These are phyloP conservation scores for Coendou prehensilis DNA, from an alignment of 2,797 vertebrate species.

Conservation along the genomic window DNA sequence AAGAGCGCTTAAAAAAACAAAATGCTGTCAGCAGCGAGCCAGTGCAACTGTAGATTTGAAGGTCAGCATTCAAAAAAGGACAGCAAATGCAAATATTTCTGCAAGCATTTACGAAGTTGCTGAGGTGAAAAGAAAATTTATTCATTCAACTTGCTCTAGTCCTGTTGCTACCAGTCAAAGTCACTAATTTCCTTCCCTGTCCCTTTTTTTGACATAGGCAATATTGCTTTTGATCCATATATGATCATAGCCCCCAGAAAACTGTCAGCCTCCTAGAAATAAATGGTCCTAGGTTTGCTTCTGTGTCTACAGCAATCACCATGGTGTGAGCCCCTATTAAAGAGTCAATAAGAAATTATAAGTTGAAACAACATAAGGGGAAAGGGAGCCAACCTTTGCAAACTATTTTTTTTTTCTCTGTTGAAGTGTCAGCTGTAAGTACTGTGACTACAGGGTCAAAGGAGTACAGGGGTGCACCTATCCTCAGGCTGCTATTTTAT, in stretches of 20 bases:
- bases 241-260: background rate
- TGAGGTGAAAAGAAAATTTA: conserved; percentile 40
- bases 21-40: conserved; percentile 66
- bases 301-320: background rate
- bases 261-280: conserved; percentile 12
- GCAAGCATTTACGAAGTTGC: conserved; percentile 72
- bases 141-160: conserved; percentile 45
- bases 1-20: conserved; percentile 75
- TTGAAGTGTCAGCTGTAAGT: background rate
- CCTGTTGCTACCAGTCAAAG: conserved; percentile 44
- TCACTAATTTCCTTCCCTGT: conserved; percentile 52
- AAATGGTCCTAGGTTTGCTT: background rate
- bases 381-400: conserved; percentile 2
- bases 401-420: fast-evolving
- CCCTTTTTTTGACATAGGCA: conserved; percentile 58
- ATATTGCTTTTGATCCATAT: conserved; percentile 50
- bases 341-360: conserved; percentile 36
- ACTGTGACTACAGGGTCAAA: background rate
- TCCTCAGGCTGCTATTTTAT: background rate
- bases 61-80: conserved; percentile 74
- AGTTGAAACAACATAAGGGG: background rate
- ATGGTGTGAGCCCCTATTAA: background rate
- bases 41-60: conserved; percentile 72
- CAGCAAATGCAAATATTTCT: conserved; percentile 70
- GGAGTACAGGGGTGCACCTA: background rate